Percentiles rank a stretch among this genome's conserved stretches.
Evolutionary conservation across 2,113 vertebrate genomes (phyloP).

Genomic region (Lycaon pictus): DNA sequence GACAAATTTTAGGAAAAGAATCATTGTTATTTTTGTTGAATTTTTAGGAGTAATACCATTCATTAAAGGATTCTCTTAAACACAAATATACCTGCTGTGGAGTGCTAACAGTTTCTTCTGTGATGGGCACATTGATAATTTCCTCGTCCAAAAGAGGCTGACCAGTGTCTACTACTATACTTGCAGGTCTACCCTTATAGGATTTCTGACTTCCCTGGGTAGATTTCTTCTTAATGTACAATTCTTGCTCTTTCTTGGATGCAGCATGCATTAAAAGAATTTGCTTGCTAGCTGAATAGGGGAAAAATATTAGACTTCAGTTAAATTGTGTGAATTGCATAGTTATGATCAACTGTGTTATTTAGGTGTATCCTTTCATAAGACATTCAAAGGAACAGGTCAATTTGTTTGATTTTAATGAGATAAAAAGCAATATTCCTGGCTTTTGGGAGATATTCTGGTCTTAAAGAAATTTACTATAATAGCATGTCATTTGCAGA

Average conservation of each 20-base stretch:
- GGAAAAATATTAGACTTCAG: slow-evolving; percentile 42
- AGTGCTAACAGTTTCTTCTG: slow-evolving; percentile 59
- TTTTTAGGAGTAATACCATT: background rate
- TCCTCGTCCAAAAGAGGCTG: slow-evolving; percentile 69
- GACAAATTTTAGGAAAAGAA: background rate
- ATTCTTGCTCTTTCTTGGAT: slow-evolving; percentile 83
- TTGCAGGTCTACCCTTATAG: slow-evolving; percentile 67
- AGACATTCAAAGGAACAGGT: background rate
- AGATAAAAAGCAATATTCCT: background rate
- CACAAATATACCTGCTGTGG: slow-evolving; percentile 77
- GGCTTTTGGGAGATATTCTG: background rate
- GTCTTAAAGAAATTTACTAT: background rate
- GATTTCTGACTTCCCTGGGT: slow-evolving; percentile 68
- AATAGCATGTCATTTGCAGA: background rate
- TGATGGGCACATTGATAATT: background rate
- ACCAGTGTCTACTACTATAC: background rate
- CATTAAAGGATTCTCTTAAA: background rate
- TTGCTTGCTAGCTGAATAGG: slow-evolving; percentile 83
- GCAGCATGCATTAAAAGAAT: slow-evolving; percentile 36
- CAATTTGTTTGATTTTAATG: slow-evolving; percentile 13
- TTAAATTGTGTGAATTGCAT: background rate
- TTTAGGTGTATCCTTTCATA: background rate
- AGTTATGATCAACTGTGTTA: background rate
- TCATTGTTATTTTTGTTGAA: background rate
- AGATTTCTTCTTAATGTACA: slow-evolving; percentile 70